Percentiles rank a stretch among this genome's conserved stretches.
phyloP scores from a whole-genome alignment of 2,888 invertebrate genomes.

The Antheraea assamensis region DNA sequence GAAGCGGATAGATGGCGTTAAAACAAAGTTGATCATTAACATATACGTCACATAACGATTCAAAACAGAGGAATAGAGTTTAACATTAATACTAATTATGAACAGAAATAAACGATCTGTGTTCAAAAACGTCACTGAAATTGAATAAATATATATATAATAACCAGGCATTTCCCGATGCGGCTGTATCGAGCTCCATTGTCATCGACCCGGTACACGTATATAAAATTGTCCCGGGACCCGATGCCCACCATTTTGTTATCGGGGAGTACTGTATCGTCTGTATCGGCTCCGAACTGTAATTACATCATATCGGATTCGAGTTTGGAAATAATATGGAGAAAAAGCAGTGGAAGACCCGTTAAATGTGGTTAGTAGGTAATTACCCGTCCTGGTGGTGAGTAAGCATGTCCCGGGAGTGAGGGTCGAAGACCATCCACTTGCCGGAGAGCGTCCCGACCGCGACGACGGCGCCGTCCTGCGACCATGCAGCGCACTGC shows the following conservation, averaged over 20 bases:
- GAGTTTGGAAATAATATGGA: too few relatives aligned
- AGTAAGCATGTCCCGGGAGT: conserved; percentile 87
- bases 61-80: not conserved
- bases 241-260: conserved; percentile 91
- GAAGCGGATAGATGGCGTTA: too few relatives aligned
- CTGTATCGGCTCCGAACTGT: conserved; percentile 83
- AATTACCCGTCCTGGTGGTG: conserved; percentile 85
- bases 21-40: too few relatives aligned
- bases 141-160: conserved; percentile 43
- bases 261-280: conserved; percentile 90
- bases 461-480: conserved; percentile 88
- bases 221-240: conserved; percentile 94
- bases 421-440: conserved; percentile 93
- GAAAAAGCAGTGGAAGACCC: not conserved
- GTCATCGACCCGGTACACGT: conserved; percentile 92
- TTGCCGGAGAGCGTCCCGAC: conserved; percentile 90
- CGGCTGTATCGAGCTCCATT: conserved; percentile 89
- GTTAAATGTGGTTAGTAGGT: not conserved
- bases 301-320: conserved; percentile 6
- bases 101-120: not conserved
- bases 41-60: not conserved
- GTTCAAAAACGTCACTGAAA: not conserved
- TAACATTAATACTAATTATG: not conserved
- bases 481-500: conserved; percentile 91
- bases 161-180: conserved; percentile 92